These are phyloP conservation scores for Xestia sexstrigata DNA, from an alignment of 2,888 invertebrate species.

Conservation along the genomic window DNA sequence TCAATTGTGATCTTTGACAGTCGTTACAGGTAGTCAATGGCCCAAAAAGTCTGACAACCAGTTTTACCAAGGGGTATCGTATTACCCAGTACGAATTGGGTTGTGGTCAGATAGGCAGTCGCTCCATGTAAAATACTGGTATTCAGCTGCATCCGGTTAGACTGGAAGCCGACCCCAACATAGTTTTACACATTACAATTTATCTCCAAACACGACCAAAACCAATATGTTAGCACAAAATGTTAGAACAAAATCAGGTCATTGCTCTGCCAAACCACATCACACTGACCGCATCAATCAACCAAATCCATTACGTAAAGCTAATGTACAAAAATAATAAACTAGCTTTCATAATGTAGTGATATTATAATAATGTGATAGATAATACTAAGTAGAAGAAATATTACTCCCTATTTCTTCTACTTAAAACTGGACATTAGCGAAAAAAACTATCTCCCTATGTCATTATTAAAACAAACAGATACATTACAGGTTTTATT, in stretches of 20 bases:
- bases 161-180: too few species aligned
- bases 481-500: neutral
- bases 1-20: too few species aligned
- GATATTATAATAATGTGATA: neutral
- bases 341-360: neutral
- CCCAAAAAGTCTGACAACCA: too few species aligned
- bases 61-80: too few species aligned
- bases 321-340: constrained; percentile 27
- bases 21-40: too few species aligned
- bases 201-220: constrained; percentile 6
- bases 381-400: neutral
- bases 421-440: neutral
- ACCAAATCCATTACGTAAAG: constrained; percentile 29
- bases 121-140: too few species aligned
- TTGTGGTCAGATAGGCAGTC: too few species aligned
- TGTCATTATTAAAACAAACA: neutral
- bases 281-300: constrained; percentile 48
- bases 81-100: too few species aligned
- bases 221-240: neutral
- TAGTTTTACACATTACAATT: too few species aligned
- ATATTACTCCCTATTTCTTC: neutral
- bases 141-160: too few species aligned
- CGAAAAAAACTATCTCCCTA: too few species aligned
- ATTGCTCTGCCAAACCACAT: constrained; percentile 36
- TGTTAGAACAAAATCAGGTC: constrained; percentile 25